A percentile compares a stretch with the other conserved stretches of the same genome.
Conservation (phyloP, 2,113 vertebrate species). For the Platichthys stellatus region DNA sequence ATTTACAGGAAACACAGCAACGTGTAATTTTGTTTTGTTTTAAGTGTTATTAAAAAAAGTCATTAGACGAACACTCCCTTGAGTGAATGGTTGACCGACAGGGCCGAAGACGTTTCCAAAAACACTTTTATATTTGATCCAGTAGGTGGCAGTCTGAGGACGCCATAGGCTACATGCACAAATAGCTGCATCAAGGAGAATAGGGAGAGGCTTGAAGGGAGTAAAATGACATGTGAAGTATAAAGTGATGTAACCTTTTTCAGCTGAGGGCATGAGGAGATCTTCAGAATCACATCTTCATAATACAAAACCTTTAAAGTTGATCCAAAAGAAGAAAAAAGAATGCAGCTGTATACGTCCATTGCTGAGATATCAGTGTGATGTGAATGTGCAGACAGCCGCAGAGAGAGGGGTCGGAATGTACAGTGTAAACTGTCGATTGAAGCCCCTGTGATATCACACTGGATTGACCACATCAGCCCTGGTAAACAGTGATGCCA, state of each 20-base stretch:
- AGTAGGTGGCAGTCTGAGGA: slow-evolving; percentile 53
- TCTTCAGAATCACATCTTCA: not conserved
- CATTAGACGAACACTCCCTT: too few species aligned
- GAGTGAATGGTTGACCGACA: not conserved
- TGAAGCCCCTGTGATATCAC: not conserved
- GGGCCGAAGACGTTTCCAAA: not conserved
- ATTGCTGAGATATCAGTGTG: not conserved
- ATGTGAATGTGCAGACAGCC: not conserved
- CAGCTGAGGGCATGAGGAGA: not conserved
- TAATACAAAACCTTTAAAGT: not conserved
- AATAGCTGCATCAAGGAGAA: not conserved
- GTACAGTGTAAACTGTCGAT: slow-evolving; percentile 21
- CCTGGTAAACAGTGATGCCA: not conserved
- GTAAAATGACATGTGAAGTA: not conserved
- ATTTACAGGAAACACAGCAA: too few species aligned
- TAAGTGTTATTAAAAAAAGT: too few species aligned
- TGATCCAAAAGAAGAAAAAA: not conserved
- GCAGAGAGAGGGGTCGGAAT: slow-evolving; percentile 6
- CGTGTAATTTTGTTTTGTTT: too few species aligned
- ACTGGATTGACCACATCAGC: not conserved
- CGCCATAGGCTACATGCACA: too few species aligned
- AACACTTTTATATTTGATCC: slow-evolving; percentile 22
- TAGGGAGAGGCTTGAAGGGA: not conserved
- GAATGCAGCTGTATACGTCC: not conserved
- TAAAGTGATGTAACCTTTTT: slow-evolving; percentile 16